These are phyloP conservation scores for Chlamydotis undulata DNA, from an alignment of 2,113 vertebrate species.

Conservation along the genomic window DNA sequence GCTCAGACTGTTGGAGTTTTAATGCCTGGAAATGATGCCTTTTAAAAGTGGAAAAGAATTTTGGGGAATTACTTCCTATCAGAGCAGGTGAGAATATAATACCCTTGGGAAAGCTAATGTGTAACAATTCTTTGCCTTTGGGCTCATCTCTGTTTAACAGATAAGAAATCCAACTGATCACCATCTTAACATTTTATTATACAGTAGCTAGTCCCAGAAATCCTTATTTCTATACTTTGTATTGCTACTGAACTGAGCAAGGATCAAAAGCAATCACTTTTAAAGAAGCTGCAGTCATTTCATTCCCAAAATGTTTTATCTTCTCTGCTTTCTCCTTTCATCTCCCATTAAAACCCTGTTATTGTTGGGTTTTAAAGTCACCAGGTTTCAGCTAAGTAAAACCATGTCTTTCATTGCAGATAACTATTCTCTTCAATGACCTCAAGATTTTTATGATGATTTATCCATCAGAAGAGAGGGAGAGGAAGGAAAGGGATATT, in stretches of 20 bases:
- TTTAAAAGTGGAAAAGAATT: not conserved
- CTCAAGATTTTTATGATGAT: not conserved
- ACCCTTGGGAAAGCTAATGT: not conserved
- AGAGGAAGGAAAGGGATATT: not conserved
- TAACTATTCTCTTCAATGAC: not conserved
- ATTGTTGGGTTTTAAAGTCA: not conserved
- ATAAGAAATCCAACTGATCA: not conserved
- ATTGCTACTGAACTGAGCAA: not conserved
- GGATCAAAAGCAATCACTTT: not conserved
- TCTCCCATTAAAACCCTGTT: not conserved
- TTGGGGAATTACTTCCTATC: not conserved
- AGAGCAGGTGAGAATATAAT: not conserved
- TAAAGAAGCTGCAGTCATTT: not conserved
- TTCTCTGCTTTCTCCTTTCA: slow-evolving; percentile 6
- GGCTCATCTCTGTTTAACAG: not conserved
- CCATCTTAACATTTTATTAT: not conserved
- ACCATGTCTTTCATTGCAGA: not conserved
- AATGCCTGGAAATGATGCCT: not conserved
- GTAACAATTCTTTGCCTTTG: not conserved
- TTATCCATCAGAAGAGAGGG: not conserved
- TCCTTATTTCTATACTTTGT: not conserved
- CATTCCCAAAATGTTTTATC: not conserved
- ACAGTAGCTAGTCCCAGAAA: not conserved
- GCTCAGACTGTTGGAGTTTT: not conserved
- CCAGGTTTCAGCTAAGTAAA: not conserved